Evolutionary conservation across 2,113 vertebrate species (phyloP).

Genomic region (Macquaria ambigua): DNA sequence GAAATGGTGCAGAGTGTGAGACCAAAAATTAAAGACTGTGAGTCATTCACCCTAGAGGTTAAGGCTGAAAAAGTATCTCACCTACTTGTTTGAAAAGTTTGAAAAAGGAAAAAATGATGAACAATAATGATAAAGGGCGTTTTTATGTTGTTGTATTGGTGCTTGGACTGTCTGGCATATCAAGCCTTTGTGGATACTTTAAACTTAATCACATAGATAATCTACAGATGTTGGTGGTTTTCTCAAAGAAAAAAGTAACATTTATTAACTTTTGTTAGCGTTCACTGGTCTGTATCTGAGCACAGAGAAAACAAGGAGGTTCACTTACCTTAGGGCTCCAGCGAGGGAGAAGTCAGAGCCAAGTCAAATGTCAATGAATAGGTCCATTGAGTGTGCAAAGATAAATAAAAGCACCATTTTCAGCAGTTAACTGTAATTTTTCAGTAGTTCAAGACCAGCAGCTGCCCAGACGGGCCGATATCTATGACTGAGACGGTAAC

Average conservation of each 20-base stretch:
- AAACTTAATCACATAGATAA: conserved; percentile 8
- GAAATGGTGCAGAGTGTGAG: conserved; percentile 4
- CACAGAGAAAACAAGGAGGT: conserved; percentile 36
- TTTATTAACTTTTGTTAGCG: conserved; percentile 51
- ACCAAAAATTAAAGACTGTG: conserved; percentile 30
- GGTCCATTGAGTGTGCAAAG: conserved; percentile 74
- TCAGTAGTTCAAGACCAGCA: conserved; percentile 54
- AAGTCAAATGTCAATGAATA: conserved; percentile 76
- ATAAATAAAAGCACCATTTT: conserved; percentile 75
- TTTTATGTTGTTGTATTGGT: conserved; percentile 1
- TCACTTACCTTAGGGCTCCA: conserved; percentile 30
- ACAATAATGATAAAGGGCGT: background rate
- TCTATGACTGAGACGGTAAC: conserved; percentile 48
- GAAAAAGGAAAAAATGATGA: conserved; percentile 14
- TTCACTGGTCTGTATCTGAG: conserved; percentile 46
- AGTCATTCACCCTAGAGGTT: conserved; percentile 20
- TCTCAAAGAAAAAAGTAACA: conserved; percentile 25
- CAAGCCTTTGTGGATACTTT: background rate
- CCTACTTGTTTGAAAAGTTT: background rate
- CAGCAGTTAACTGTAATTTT: conserved; percentile 73
- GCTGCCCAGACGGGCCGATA: conserved; percentile 36
- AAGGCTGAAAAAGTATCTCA: background rate
- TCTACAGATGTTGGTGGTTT: conserved; percentile 36
- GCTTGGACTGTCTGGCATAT: background rate
- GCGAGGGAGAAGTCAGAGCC: conserved; percentile 53